Base-by-base conservation (phyloP, 2,797 vertebrate genomes). In the Rachycentron canadum region DNA sequence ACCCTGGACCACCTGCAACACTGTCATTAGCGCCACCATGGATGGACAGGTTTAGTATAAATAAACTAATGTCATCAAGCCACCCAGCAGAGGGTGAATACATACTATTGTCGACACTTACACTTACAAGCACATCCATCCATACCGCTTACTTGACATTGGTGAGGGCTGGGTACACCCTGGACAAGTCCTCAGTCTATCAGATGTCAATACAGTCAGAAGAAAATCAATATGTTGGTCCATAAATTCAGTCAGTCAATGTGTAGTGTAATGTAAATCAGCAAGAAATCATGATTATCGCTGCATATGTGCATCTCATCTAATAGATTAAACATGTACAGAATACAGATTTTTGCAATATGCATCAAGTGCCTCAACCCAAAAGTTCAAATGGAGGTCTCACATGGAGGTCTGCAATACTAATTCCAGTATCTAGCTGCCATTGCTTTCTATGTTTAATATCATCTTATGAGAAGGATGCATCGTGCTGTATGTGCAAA, bases 1-100 rank as follows among this genome's bases (percentile, higher is more conserved):
- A 93, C 89, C 89, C 86, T 69, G 81, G 73, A 78, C 82, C 91
- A 88, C 93, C 91, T 86, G 89, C 90, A 87, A 82, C 72, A 78
- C 84, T 80, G 62, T 91, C 79, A 92, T 94, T 94, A 93, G 61
- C 13, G 73, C 58, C 82, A 76, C 69, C 81, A 84, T 0, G 76
- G 84, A 92, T 86, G 91, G 88, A 85, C 82, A 82, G 84, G 78
- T 90, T 91, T 81, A 86, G 88, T 90, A 81, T 84, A 86, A 84
- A 91, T 88, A 90, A 87, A 85, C 69, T 78, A 86, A 89, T 81
- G 77, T 76, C 82, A 83, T 83, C 64, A 62, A 76, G 72, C 66
- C 69, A 70, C 70, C 60, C 67, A 41, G 73, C 69, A 43, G 68
- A 86, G 45, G 41, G 80, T 61, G 59, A 47, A 74, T 45, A 40